phyloP scores from a whole-genome alignment of 2,113 vertebrate species.

The Scytalopus superciliaris region DNA sequence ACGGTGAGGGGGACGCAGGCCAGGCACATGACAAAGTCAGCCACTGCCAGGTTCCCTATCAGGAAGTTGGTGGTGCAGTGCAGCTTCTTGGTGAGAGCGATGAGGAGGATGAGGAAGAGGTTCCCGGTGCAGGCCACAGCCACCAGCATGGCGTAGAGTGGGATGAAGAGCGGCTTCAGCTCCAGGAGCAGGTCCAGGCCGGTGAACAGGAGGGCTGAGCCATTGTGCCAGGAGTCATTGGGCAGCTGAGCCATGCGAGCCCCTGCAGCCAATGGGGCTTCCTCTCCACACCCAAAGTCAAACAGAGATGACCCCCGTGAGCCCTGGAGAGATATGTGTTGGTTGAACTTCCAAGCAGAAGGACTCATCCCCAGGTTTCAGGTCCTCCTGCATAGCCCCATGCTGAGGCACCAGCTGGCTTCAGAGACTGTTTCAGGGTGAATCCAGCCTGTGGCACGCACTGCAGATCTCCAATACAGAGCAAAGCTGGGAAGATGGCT shows the following conservation, averaged over 20 bases:
- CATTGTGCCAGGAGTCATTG: conserved; percentile 50
- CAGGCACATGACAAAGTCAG: conserved; percentile 86
- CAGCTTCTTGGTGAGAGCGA: conserved; percentile 83
- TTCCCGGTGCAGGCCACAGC: conserved; percentile 81
- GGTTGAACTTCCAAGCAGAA: background rate
- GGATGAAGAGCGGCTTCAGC: conserved; percentile 84
- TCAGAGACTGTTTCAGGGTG: background rate
- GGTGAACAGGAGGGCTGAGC: conserved; percentile 62
- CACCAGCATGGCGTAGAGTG: conserved; percentile 78
- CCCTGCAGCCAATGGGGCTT: rapidly evolving
- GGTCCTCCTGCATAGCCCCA: background rate
- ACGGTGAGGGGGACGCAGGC: conserved; percentile 85
- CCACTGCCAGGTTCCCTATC: conserved; percentile 83
- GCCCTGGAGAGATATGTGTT: background rate
- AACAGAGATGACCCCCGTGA: rapidly evolving
- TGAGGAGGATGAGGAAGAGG: conserved; percentile 83
- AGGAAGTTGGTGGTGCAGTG: conserved; percentile 89
- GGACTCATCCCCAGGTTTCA: rapidly evolving
- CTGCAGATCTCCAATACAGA: rapidly evolving
- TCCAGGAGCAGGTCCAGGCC: conserved; percentile 82
- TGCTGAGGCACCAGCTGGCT: rapidly evolving
- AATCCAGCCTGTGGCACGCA: background rate
- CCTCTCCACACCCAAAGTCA: background rate
- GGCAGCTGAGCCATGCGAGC: background rate
- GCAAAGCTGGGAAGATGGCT: background rate